Evolutionary conservation across 2,797 vertebrate genomes (phyloP).

Genomic region (Labroides dimidiatus): DNA sequence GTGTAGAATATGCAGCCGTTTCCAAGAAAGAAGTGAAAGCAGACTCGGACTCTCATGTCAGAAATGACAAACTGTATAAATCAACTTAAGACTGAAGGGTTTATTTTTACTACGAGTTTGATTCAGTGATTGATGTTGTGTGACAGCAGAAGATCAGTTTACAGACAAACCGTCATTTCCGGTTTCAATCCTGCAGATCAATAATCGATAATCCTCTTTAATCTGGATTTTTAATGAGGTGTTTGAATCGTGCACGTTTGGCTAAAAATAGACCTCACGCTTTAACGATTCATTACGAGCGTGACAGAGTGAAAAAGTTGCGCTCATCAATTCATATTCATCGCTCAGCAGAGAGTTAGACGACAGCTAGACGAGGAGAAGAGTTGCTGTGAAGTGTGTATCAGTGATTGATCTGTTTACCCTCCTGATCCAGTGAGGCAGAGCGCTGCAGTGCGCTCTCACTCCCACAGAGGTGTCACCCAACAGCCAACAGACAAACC

Average conservation of each 20-base stretch:
- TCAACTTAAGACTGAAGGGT: slow-evolving; percentile 36
- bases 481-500: slow-evolving; percentile 47
- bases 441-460: slow-evolving; percentile 43
- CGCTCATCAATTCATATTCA: slow-evolving; percentile 56
- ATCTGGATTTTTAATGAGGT: slow-evolving; percentile 8
- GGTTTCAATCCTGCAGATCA: slow-evolving; percentile 3
- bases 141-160: slow-evolving; percentile 44
- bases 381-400: slow-evolving; percentile 60
- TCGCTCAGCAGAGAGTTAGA: slow-evolving; percentile 26
- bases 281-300: slow-evolving; percentile 21
- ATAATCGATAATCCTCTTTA: too few species aligned
- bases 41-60: slow-evolving; percentile 21
- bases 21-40: slow-evolving; percentile 7
- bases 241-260: neutral
- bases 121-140: slow-evolving; percentile 52
- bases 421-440: slow-evolving; percentile 62
- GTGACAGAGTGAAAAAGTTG: slow-evolving; percentile 31
- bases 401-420: slow-evolving; percentile 79
- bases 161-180: slow-evolving; percentile 13
- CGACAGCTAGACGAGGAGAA: slow-evolving; percentile 52
- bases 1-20: slow-evolving; percentile 9
- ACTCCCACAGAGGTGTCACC: slow-evolving; percentile 52
- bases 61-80: slow-evolving; percentile 46
- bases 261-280: slow-evolving; percentile 1
- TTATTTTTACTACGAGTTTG: slow-evolving; percentile 45